Evolutionary conservation across 2,797 vertebrate species (phyloP).

Genomic region (Onychomys arenicola): DNA sequence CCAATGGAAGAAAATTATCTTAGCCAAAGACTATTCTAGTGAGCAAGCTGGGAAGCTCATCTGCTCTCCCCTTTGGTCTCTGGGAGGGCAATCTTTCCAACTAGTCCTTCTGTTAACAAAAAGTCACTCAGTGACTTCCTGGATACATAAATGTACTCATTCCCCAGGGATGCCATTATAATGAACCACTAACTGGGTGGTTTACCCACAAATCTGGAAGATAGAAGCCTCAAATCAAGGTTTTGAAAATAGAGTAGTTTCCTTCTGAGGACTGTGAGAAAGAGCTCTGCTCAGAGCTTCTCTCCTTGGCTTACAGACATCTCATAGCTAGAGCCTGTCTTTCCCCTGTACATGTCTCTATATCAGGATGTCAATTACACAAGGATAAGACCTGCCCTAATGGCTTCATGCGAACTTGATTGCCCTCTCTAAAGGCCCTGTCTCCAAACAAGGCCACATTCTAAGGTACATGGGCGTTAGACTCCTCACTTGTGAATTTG

Average conservation of each 20-base stretch:
- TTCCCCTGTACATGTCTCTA: neutral
- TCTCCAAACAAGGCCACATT: neutral
- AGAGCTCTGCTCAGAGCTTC: neutral
- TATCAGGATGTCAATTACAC: neutral
- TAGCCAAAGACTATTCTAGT: neutral
- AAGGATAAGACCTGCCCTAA: neutral
- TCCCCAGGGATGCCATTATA: neutral
- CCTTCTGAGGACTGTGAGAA: neutral
- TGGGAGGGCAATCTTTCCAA: neutral
- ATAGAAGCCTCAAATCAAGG: neutral
- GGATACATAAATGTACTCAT: neutral
- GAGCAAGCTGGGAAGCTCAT: neutral
- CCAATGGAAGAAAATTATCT: conserved; percentile 11
- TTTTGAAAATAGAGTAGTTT: neutral
- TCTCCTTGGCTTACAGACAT: neutral
- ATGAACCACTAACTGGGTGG: neutral
- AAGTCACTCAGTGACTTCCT: neutral
- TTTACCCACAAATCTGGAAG: neutral
- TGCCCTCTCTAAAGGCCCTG: neutral
- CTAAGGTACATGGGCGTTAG: neutral
- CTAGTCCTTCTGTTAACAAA: neutral
- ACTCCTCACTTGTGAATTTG: neutral
- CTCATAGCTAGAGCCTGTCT: neutral
- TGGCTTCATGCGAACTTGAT: neutral
- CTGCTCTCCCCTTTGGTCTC: neutral